These are phyloP conservation scores for Cyphomyrus discorhynchus DNA, from an alignment of 2,113 vertebrate species.

Conservation along the genomic window DNA sequence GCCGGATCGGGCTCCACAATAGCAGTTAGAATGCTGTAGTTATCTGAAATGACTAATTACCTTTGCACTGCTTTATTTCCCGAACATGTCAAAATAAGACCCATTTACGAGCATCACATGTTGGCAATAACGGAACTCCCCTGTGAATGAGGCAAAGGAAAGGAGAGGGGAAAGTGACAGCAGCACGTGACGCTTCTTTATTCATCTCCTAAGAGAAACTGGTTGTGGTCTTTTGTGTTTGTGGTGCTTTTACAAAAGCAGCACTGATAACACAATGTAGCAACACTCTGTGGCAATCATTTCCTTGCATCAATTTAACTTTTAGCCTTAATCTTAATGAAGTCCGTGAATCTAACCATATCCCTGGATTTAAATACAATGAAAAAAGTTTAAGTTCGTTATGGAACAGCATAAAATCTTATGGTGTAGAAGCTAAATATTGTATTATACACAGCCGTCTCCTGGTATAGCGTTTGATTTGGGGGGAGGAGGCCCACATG, in stretches of 20 bases:
- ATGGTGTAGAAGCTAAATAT: slow-evolving; percentile 1
- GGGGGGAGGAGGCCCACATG: not conserved
- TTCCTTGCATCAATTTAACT: not conserved
- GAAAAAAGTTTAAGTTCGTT: not conserved
- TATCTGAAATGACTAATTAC: not conserved
- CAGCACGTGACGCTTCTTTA: not conserved
- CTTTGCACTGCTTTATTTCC: not conserved
- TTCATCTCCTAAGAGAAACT: not conserved
- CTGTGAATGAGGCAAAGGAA: not conserved
- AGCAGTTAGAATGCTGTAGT: slow-evolving; percentile 6
- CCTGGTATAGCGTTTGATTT: not conserved
- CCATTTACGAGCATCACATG: not conserved
- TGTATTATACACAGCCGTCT: not conserved
- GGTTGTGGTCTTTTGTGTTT: not conserved
- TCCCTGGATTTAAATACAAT: not conserved
- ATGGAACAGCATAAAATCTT: not conserved
- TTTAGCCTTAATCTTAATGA: not conserved
- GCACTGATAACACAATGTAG: not conserved
- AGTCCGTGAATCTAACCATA: not conserved
- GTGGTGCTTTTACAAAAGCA: not conserved
- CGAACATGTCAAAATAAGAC: not conserved
- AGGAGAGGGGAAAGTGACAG: not conserved
- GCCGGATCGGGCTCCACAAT: slow-evolving; percentile 26
- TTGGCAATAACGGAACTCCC: not conserved
- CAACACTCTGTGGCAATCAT: not conserved